phyloP scores from a whole-genome alignment of 2,797 vertebrate genomes.

The Macrochelys suwanniensis region DNA sequence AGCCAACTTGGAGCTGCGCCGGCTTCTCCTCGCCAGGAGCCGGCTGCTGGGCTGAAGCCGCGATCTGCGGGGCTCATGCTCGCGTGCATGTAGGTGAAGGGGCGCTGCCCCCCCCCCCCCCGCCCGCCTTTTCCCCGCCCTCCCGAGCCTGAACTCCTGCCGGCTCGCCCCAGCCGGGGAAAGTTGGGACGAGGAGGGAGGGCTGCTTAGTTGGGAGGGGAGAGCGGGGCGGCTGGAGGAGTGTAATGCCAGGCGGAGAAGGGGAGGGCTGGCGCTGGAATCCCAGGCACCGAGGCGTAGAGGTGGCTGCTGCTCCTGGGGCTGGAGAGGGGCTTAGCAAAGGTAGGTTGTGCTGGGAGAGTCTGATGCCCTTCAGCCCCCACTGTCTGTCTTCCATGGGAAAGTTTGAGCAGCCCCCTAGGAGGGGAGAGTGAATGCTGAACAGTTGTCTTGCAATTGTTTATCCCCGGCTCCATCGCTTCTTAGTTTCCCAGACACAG shows the following conservation, averaged over 20 bases:
- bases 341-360: background rate
- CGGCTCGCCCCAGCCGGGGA: too few relatives aligned
- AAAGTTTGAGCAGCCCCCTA: background rate
- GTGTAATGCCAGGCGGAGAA: background rate
- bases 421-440: background rate
- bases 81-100: background rate
- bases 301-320: background rate
- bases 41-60: slow-evolving; percentile 1
- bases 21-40: background rate
- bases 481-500: background rate
- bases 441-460: background rate
- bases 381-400: background rate
- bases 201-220: background rate
- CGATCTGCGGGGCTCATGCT: background rate
- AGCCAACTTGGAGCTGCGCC: background rate
- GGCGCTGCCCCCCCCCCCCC: background rate
- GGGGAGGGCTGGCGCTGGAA: background rate
- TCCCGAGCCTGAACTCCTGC: background rate
- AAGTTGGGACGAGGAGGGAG: background rate
- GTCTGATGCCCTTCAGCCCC: background rate
- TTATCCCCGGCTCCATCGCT: background rate
- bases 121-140: background rate
- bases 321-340: background rate
- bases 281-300: background rate
- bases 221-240: too few relatives aligned